Evolutionary conservation across 2,888 invertebrate genomes (phyloP).

Genomic region (Rhyacophila evoluta): DNA sequence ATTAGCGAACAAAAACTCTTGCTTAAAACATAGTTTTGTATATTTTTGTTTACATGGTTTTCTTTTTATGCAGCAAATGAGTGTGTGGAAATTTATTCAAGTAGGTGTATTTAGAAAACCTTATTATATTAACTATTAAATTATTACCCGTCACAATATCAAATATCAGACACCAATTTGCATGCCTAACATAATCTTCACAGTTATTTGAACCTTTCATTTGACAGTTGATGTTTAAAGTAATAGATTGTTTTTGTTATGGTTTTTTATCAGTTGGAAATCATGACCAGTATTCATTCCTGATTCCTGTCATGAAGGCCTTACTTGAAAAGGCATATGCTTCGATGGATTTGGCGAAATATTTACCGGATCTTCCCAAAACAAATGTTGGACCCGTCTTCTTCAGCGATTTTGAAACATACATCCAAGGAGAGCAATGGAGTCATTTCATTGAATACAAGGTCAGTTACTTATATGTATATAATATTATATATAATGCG

Average conservation of each 20-base stretch:
- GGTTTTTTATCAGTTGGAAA: conserved; percentile 61
- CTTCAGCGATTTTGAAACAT: conserved; percentile 72
- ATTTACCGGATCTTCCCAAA: conserved; percentile 67
- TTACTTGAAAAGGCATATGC: conserved; percentile 68
- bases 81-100: no score
- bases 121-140: no score
- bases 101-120: no score
- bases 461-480: conserved; percentile 57
- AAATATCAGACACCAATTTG: no score
- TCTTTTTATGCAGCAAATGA: no score
- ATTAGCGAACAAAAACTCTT: no score
- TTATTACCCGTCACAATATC: no score
- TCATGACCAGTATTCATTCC: conserved; percentile 72
- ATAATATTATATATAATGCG: background rate
- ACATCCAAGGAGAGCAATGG: conserved; percentile 70
- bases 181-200: no score
- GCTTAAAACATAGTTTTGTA: no score
- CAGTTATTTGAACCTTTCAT: no score
- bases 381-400: conserved; percentile 70
- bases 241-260: no score
- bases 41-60: background rate
- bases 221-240: no score
- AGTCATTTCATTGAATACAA: conserved; percentile 66
- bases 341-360: conserved; percentile 60
- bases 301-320: conserved; percentile 74